Conservation (phyloP, 2,113 vertebrate species). For the Astur gentilis region DNA sequence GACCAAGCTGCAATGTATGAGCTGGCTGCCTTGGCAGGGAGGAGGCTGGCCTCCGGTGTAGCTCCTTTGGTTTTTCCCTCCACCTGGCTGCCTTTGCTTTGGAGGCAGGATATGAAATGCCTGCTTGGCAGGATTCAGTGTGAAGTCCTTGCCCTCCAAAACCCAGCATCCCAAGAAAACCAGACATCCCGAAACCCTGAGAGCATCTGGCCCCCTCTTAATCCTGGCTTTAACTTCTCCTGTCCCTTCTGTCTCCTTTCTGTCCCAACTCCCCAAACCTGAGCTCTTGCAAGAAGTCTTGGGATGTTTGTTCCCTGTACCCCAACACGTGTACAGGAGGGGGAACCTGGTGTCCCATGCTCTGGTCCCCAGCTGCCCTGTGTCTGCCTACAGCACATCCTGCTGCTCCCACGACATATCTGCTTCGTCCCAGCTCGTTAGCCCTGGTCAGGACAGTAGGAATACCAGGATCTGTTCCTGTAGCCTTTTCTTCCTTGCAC, state of each 20-base stretch:
- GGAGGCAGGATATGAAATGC: neutral
- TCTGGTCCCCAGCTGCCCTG: neutral
- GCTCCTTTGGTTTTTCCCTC: neutral
- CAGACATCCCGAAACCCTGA: neutral
- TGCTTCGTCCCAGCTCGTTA: neutral
- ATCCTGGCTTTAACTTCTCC: neutral
- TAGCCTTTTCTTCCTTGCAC: neutral
- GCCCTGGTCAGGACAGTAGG: fast-evolving
- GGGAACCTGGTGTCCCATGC: neutral
- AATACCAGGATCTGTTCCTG: neutral
- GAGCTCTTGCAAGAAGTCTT: neutral
- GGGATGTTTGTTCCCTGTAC: neutral
- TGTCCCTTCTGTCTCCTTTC: neutral
- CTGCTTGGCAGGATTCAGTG: neutral
- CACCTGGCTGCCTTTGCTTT: neutral
- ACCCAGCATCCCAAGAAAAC: neutral
- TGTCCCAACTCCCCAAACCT: neutral
- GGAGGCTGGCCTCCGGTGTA: neutral
- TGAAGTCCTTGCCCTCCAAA: neutral
- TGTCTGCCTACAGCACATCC: neutral
- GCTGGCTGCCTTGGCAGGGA: neutral
- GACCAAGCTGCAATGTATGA: fast-evolving
- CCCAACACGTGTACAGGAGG: fast-evolving
- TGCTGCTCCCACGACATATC: neutral
- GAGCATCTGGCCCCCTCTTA: neutral